Evolutionary conservation across 2,888 invertebrate species (phyloP), one percentile per base, ranked within the genome.

Genomic region (Leptopilina drosophilae): DNA sequence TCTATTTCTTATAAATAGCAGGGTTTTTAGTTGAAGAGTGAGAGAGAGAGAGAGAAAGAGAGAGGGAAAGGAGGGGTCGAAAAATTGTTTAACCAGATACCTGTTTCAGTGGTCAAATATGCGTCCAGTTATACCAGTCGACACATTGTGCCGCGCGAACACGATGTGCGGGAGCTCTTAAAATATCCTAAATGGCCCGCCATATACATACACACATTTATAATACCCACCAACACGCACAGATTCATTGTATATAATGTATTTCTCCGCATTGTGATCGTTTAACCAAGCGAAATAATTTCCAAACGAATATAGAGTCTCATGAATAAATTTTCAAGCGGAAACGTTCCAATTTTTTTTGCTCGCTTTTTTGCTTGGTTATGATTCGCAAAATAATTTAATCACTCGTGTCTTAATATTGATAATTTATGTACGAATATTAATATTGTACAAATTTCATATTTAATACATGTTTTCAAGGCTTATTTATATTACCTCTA

Each of bases 1-100:
- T 89, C 89, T 88, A 87, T 87, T 88, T 87, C 87, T 86, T 86
- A 87, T 86, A 87, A 88, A 42, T 42, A 42, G 42, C 8, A 42
- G 8, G 42, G 7, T 88, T 11, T 33, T 33, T 33, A 33, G 33
- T 33, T 33, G 33, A 3, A 33, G 33, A 33, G 33, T 33, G 33
- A 33, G 33, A 33, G 3, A 33, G 33, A 33, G 3, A 33, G 33
- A 33, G 33, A 33, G 33, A 33, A 2, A 33, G 33, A 33, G 33
- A 33, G 33, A 2, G 33, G 11, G 49, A 87, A 87, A 84, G 83
- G 79, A 42, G 79, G 73, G 73, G 1, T 76, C 33, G 76, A 59
- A 56, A 46, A 49, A 49, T 11, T 49, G 49, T 77, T 64, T 64
- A n/a, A 80, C 77, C 78, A 81, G 82, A 77, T 59, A 77, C 79